Percentiles rank a stretch among this genome's conserved stretches.
phyloP scores from a whole-genome alignment of 2,113 vertebrate species.

The Scatophagus argus region DNA sequence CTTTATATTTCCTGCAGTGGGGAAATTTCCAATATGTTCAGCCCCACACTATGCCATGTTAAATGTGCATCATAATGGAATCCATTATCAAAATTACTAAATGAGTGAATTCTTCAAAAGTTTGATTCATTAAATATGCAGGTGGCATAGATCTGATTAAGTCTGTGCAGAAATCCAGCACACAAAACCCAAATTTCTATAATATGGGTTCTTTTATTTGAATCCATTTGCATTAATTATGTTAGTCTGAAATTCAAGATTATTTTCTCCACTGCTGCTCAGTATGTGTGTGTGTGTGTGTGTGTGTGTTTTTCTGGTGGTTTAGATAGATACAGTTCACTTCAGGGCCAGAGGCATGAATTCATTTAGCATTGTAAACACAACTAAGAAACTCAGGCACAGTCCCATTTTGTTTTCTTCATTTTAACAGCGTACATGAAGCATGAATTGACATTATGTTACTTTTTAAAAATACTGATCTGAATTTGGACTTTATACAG shows the following conservation, averaged over 20 bases:
- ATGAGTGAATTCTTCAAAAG: conserved; percentile 9
- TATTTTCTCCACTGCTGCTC: conserved; percentile 50
- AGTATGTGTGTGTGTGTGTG: conserved; percentile 35
- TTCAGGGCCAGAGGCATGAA: conserved; percentile 63
- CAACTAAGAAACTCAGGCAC: conserved; percentile 3
- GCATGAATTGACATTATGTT: conserved; percentile 7
- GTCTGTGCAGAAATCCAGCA: conserved; percentile 11
- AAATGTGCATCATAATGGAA: neutral
- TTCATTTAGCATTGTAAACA: conserved; percentile 29
- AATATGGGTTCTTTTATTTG: conserved; percentile 11
- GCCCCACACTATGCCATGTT: neutral
- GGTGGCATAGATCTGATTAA: neutral
- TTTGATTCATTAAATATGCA: conserved; percentile 2
- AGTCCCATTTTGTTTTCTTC: conserved; percentile 3
- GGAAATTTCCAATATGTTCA: conserved; percentile 12
- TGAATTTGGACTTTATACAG: neutral
- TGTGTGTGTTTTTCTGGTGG: conserved; percentile 40
- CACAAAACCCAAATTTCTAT: conserved; percentile 16
- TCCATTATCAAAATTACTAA: neutral
- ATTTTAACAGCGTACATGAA: neutral
- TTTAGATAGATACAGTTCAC: conserved; percentile 42
- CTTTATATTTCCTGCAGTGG: too few species aligned
- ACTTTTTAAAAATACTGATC: neutral
- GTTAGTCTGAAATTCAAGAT: conserved; percentile 72
- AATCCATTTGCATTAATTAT: conserved; percentile 53